Percentiles rank a stretch among this genome's conserved stretches.
Evolutionary conservation across 2,797 vertebrate species (phyloP).

Genomic region (Labeo calbasu): DNA sequence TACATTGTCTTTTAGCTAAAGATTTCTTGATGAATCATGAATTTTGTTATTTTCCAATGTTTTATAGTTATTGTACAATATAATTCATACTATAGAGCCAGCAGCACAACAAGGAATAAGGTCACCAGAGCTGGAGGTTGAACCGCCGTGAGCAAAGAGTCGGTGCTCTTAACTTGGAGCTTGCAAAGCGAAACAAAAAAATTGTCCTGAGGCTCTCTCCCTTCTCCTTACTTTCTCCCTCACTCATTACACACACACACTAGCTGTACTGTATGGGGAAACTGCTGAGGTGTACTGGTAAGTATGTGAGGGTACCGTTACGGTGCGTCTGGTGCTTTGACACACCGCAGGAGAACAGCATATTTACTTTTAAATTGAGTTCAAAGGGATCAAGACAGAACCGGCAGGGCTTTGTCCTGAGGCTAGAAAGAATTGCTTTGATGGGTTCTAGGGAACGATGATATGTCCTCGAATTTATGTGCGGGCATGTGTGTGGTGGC

Average conservation of each 20-base stretch:
- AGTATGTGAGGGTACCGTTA: conserved; percentile 7
- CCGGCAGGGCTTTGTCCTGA: conserved; percentile 22
- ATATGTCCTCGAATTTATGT: conserved; percentile 29
- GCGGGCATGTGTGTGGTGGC: background rate
- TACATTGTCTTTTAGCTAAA: no score
- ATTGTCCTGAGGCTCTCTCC: conserved; percentile 26
- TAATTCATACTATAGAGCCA: background rate
- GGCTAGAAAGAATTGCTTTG: conserved; percentile 32
- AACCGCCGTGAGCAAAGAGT: conserved; percentile 5
- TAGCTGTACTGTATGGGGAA: conserved; percentile 15
- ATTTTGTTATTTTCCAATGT: background rate
- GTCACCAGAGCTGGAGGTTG: conserved; percentile 19
- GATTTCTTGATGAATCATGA: no score
- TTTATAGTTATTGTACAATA: background rate
- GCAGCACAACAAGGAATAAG: background rate
- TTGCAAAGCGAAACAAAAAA: conserved; percentile 5
- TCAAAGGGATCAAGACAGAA: conserved; percentile 45
- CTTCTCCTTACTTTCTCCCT: conserved; percentile 3
- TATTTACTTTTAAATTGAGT: conserved; percentile 56
- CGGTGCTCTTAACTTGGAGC: conserved; percentile 1
- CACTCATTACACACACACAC: conserved; percentile 16
- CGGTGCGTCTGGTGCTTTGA: conserved; percentile 23
- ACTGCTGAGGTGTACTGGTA: conserved; percentile 17
- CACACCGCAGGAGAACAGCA: conserved; percentile 9
- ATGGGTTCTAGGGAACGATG: conserved; percentile 29